Base-by-base conservation (phyloP, 2,888 invertebrate species). In the Leucania comma region DNA sequence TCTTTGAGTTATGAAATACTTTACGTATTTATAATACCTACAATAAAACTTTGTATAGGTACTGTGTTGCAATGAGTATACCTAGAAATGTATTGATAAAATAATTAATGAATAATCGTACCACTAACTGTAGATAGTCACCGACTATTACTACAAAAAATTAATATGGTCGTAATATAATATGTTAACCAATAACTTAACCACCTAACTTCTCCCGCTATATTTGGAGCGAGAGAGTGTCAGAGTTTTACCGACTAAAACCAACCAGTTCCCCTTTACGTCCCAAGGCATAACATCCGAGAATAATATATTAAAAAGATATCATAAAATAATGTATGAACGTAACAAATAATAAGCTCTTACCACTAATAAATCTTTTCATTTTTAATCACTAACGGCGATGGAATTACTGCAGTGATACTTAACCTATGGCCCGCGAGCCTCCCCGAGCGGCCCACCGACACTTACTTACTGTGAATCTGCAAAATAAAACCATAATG, bases 401-500 rank as follows among this genome's bases (percentile, higher is more conserved):
- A 46, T 72, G 65, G 35, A 61, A 62, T 66, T 79, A 73, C 48
- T 58, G 54, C 58, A 62, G 46, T 62, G 61, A 66, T 66, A 76
- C 73, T 72, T 61, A 75, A 70, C 50, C 56, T 65, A 22, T 26
- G 26, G 42, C n/a, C 46, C 29, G 35, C 50, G 22, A 42, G 38
- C 60, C 22, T 70, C 51, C 51, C 51, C 17, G 42, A 66, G 32
- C 51, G n/a, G 50, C 67, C 62, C 59, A 9, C 42, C 9, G 75
- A 80, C 53, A 56, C 59, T 68, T 63, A 78, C 72, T 78, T 62
- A 60, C 59, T 53, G 59, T 20, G 32, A 68, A 68, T 77, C 75
- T 68, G 53, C 56, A 53, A 77, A 75, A 77, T 80, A 75, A 77
- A 77, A 77, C 75, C 75, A 77, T 80, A 80, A 68, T 54, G 53